Evolutionary conservation across 2,888 invertebrate genomes (phyloP).

Genomic region (Drosophila koepferae): DNA sequence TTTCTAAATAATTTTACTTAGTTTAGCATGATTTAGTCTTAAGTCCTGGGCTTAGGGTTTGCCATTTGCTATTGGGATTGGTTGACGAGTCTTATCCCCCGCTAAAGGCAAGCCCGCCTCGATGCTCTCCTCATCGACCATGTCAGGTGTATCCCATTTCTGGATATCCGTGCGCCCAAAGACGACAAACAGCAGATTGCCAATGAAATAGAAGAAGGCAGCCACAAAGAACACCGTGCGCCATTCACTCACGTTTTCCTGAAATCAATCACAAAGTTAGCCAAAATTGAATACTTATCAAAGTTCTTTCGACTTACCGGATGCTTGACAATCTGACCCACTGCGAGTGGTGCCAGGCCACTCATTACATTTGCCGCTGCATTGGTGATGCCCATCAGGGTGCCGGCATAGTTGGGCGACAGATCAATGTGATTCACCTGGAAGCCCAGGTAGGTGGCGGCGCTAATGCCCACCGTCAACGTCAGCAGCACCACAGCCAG

Average conservation of each 20-base stretch:
- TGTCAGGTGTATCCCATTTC: slow-evolving; percentile 87
- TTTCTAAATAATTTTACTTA: background rate
- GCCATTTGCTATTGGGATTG: slow-evolving; percentile 20
- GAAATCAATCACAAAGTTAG: background rate
- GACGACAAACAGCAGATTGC: slow-evolving; percentile 86
- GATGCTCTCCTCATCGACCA: slow-evolving; percentile 52
- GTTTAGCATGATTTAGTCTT: slow-evolving; percentile 33
- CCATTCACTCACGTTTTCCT: slow-evolving; percentile 86
- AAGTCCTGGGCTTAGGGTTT: slow-evolving; percentile 26
- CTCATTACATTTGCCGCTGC: slow-evolving; percentile 92
- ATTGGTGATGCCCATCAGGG: slow-evolving; percentile 94
- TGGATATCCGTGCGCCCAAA: slow-evolving; percentile 87
- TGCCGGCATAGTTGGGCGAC: slow-evolving; percentile 93
- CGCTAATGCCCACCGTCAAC: slow-evolving; percentile 91
- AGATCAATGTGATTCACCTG: slow-evolving; percentile 94
- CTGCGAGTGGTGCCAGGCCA: slow-evolving; percentile 91
- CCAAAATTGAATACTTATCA: rapidly evolving
- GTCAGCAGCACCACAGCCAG: slow-evolving; percentile 89
- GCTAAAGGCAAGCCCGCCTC: slow-evolving; percentile 60
- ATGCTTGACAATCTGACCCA: slow-evolving; percentile 89
- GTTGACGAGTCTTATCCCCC: slow-evolving; percentile 25
- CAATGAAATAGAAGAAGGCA: slow-evolving; percentile 86
- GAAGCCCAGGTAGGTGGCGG: slow-evolving; percentile 91
- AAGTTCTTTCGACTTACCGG: slow-evolving; percentile 86
- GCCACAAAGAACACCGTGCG: slow-evolving; percentile 87